These are phyloP conservation scores for Leguminivora glycinivorella DNA, from an alignment of 1,140 invertebrate genomes.

Conservation along the genomic window DNA sequence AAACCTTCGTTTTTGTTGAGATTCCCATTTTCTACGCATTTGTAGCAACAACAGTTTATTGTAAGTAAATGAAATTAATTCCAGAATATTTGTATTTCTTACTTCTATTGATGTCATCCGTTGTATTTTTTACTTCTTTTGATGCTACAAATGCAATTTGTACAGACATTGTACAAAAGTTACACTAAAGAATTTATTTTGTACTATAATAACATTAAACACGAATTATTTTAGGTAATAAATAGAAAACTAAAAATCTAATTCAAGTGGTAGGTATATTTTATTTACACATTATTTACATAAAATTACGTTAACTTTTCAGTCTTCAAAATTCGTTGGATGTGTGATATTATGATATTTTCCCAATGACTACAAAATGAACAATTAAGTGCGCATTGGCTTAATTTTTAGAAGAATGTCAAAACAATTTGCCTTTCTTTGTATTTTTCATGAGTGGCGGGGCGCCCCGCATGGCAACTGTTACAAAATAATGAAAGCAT, in stretches of 20 bases:
- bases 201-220: constrained; percentile 46
- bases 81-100: background rate
- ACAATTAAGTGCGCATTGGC: background rate
- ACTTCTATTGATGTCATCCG: background rate
- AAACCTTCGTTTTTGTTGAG: constrained; percentile 23
- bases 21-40: background rate
- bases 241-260: constrained; percentile 38
- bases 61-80: background rate
- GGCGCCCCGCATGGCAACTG: too few relatives aligned
- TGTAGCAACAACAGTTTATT: constrained; percentile 11
- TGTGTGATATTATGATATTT: constrained; percentile 14
- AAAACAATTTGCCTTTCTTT: too few relatives aligned
- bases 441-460: too few relatives aligned
- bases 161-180: constrained; percentile 19
- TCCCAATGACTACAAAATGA: background rate
- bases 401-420: background rate
- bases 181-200: constrained; percentile 44
- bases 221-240: constrained; percentile 40
- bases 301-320: constrained; percentile 36
- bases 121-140: background rate
- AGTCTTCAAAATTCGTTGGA: constrained; percentile 40
- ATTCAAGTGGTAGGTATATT: constrained; percentile 24
- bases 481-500: too few relatives aligned
- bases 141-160: constrained; percentile 19
- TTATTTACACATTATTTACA: constrained; percentile 52